Evolutionary conservation across 1,140 invertebrate species (phyloP), one percentile per base, ranked within the genome.

Genomic region (Coelopa frigida): DNA sequence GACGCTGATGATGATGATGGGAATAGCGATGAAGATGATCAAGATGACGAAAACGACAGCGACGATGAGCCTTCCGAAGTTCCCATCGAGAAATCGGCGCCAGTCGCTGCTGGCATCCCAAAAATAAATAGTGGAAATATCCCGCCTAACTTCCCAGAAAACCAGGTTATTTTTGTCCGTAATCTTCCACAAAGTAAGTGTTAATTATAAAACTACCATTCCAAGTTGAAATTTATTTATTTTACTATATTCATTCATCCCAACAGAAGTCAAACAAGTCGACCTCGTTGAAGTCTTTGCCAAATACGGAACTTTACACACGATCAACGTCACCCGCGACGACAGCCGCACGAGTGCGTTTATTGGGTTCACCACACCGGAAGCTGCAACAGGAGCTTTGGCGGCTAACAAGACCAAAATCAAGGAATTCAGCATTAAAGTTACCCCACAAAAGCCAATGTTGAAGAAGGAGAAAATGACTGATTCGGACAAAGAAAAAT

Each of bases 171-270:
- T 3, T 50, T 36, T 22, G 49, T 44, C 3, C 15, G 21, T 1
- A 46, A 58, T n/a, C 15, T 65, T 0, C 59, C 59, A 2, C 4
- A n/a, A 10, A 24, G 61, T 65, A 61, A 43, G 41, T 45, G 26
- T 10, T 1, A n/a, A n/a, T n/a, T n/a, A n/a, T 11, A 12, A 36
- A 36, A 36, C 15, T 36, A 8, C 15, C 14, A 8, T 36, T 36
- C 20, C 20, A 2, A 36, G 20, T 36, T 10, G 20, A 36, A 36
- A 14, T 12, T 10, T 7, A 18, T 36, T 14, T 36, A 14, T 15
- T 24, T 40, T 36, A 6, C 2, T 29, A 37, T 39, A 21, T 18
- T 3, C 20, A 17, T 35, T 14, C 17, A 12, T 20, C n/a, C 3
- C 7, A 26, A n/a, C 38, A 65, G 61, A 43, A 3, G 57, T 39